These are phyloP conservation scores for Colletes latitarsis DNA, from an alignment of 1,140 invertebrate genomes.

Conservation along the genomic window DNA sequence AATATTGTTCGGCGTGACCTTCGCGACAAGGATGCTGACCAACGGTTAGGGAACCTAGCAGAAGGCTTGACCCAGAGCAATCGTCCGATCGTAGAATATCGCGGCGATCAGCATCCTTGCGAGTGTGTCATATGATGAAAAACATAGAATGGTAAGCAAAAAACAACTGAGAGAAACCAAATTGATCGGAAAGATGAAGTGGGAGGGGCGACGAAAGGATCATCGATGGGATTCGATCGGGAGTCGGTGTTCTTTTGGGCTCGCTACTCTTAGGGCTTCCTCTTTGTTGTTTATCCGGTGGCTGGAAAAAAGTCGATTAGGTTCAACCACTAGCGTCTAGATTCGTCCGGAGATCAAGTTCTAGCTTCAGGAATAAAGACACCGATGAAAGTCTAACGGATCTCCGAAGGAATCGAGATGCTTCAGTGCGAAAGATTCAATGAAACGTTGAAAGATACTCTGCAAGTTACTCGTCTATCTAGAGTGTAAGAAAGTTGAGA, in stretches of 20 bases:
- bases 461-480: background rate
- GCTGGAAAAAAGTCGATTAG: conserved; percentile 3
- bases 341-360: background rate
- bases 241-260: background rate
- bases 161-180: conserved; percentile 59
- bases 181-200: conserved; percentile 35
- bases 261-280: background rate
- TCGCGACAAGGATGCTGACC: conserved; percentile 53
- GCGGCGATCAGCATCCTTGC: conserved; percentile 52
- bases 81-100: too few relatives aligned
- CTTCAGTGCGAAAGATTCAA: background rate
- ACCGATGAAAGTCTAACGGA: background rate
- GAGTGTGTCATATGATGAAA: conserved; percentile 45
- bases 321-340: background rate
- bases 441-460: too few relatives aligned
- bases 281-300: background rate
- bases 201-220: background rate
- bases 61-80: too few relatives aligned
- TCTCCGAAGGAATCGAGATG: background rate
- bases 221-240: background rate
- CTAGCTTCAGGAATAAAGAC: too few relatives aligned
- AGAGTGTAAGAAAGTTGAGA: background rate
- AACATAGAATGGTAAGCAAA: conserved; percentile 51
- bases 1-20: conserved; percentile 47
- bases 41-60: background rate